A percentile compares a stretch with the other conserved stretches of the same genome.
phyloP scores from a whole-genome alignment of 1,140 invertebrate genomes.

The Melipona quadrifasciata region DNA sequence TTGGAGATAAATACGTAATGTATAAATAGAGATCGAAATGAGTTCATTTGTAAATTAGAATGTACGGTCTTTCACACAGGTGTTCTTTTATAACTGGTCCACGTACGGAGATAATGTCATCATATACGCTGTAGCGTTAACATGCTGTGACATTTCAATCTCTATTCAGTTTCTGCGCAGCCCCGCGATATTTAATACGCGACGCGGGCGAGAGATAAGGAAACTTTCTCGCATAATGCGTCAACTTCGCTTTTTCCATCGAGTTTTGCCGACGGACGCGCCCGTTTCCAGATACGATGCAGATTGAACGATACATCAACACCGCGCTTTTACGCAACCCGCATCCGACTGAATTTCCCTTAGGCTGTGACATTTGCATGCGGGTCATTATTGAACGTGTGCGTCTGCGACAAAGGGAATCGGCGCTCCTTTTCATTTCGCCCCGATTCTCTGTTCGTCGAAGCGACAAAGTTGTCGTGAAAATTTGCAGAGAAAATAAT shows the following conservation, averaged over 20 bases:
- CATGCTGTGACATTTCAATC: slow-evolving; percentile 29
- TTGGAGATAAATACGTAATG: no score
- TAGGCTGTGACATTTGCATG: slow-evolving; percentile 28
- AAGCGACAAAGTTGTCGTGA: neutral
- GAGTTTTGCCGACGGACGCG: no score
- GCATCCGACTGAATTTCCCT: slow-evolving; percentile 32
- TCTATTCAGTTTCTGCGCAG: slow-evolving; percentile 5
- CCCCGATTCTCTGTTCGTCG: neutral
- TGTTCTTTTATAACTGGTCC: neutral
- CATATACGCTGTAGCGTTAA: neutral
- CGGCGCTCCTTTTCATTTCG: slow-evolving; percentile 1
- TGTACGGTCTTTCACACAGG: neutral
- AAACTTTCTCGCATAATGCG: slow-evolving; percentile 19
- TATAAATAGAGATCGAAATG: neutral
- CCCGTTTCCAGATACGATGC: slow-evolving; percentile 21
- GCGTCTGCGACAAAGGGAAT: neutral
- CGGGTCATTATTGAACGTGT: slow-evolving; percentile 39
- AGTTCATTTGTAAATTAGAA: neutral
- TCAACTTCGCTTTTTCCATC: neutral
- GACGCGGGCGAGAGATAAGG: neutral
- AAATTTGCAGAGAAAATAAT: neutral
- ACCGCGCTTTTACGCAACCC: slow-evolving; percentile 40
- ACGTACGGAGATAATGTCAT: neutral
- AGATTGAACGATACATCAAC: slow-evolving; percentile 27
- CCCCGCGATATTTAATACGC: slow-evolving; percentile 22